Conservation (phyloP, 1,140 invertebrate species). For the Antheraea mylitta region DNA sequence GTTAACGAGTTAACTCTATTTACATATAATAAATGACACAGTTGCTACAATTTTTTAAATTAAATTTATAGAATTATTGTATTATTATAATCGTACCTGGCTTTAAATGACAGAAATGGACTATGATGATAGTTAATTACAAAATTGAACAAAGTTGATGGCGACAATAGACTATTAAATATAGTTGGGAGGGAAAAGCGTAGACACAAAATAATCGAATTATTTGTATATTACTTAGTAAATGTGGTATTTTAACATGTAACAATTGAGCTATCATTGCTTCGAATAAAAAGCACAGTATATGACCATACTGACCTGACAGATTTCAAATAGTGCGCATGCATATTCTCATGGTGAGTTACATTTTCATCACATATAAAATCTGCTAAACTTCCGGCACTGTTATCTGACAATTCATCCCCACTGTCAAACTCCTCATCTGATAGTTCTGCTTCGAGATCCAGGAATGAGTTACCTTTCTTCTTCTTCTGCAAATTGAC, state of each 20-base stretch:
- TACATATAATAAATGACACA: too few species aligned
- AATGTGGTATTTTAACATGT: too few species aligned
- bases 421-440: constrained; percentile 49
- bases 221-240: too few species aligned
- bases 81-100: too few species aligned
- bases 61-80: too few species aligned
- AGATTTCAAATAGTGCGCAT: constrained; percentile 81
- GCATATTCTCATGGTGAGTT: constrained; percentile 74
- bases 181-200: too few species aligned
- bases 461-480: constrained; percentile 71
- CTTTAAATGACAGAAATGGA: too few species aligned
- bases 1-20: too few species aligned
- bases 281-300: background rate
- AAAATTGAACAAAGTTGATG: background rate
- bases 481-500: constrained; percentile 46
- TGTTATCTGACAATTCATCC: constrained; percentile 63
- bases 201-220: too few species aligned
- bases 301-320: constrained; percentile 64
- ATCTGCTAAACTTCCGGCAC: constrained; percentile 55
- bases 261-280: too few species aligned
- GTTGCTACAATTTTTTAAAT: too few species aligned
- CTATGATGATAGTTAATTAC: background rate
- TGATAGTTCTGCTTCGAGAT: constrained; percentile 80
- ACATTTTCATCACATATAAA: constrained; percentile 71
- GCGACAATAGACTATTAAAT: too few species aligned